phyloP scores from a whole-genome alignment of 2,113 vertebrate genomes.

The Lepus timidus region DNA sequence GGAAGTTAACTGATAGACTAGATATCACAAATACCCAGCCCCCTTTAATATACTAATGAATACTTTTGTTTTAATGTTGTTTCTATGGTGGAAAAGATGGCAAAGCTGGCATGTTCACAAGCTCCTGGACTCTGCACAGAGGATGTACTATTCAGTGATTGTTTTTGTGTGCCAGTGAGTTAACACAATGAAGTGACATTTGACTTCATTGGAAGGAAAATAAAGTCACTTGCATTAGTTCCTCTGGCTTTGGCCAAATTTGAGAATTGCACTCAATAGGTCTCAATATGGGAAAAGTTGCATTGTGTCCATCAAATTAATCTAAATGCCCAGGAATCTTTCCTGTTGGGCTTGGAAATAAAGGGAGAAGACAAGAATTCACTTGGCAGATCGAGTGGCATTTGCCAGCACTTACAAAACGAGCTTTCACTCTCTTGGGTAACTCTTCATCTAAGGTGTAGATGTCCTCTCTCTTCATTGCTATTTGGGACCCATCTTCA shows the following conservation, averaged over 20 bases:
- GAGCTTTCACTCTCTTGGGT: slow-evolving; percentile 97
- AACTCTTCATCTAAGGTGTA: slow-evolving; percentile 97
- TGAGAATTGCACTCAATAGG: background rate
- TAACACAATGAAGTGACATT: slow-evolving; percentile 1
- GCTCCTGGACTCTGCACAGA: background rate
- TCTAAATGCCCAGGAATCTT: background rate
- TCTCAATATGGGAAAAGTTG: slow-evolving; percentile 21
- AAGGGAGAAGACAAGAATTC: background rate
- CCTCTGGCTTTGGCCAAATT: background rate
- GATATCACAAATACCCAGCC: background rate
- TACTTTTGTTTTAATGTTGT: background rate
- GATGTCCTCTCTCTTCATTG: slow-evolving; percentile 96
- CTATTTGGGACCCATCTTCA: slow-evolving; percentile 97
- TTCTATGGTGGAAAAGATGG: background rate
- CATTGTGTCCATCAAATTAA: slow-evolving; percentile 1
- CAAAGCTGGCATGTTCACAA: background rate
- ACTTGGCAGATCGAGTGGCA: background rate
- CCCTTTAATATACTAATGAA: background rate
- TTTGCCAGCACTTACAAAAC: slow-evolving; percentile 93
- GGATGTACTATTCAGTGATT: background rate
- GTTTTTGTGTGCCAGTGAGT: background rate
- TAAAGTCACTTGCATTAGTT: background rate
- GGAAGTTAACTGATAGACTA: background rate
- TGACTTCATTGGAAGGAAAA: slow-evolving; percentile 47
- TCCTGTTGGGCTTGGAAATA: background rate